Base-by-base conservation (phyloP, 1,140 invertebrate species). In the Zaprionus vittiger region DNA sequence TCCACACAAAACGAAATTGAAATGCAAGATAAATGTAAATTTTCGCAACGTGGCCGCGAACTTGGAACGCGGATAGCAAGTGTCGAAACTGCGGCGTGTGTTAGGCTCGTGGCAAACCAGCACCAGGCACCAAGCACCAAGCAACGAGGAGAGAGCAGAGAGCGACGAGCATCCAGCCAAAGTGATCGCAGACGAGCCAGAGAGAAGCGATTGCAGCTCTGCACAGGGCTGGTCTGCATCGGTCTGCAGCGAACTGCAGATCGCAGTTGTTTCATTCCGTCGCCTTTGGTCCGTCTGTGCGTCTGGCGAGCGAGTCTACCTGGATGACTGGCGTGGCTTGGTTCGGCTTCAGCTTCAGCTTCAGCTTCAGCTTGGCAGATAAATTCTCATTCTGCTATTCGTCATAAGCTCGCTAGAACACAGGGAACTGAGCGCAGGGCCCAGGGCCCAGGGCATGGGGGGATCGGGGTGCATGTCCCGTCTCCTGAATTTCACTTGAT, bases 11-110 rank as follows among this genome's bases (percentile, higher is more conserved):
- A 90, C 74, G 70, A 91, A 91, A 86, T 90, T 90, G 82, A 90
- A 85, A 91, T 81, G 71, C 79, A 90, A 90, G 85, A 91, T 90
- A 90, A 85, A 90, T 90, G 85, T 91, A 91, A 91, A 91, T 85
- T 87, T 81, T 81, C 69, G 78, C 77, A 81, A 77, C 84, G 69
- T 65, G 63, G 62, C 85, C 68, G 71, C 79, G 57, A 90, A 81
- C 74, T 72, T 49, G 66, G 66, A 77, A 67, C 63, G 41, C 41
- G 41, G 67, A 74, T 73, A 77, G 83, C 86, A 85, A 90, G 85
- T 91, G 81, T 81, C 76, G 82, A 83, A 80, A 66, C 74, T 67
- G 70, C 74, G 83, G 89, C 87, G 91, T 92, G 91, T 91, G 91
- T 91, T 92, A 86, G 84, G 87, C 91, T 92, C 91, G 91, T 92